Conservation (phyloP, 2,113 vertebrate species). For the Phylloscopus trochilus region DNA sequence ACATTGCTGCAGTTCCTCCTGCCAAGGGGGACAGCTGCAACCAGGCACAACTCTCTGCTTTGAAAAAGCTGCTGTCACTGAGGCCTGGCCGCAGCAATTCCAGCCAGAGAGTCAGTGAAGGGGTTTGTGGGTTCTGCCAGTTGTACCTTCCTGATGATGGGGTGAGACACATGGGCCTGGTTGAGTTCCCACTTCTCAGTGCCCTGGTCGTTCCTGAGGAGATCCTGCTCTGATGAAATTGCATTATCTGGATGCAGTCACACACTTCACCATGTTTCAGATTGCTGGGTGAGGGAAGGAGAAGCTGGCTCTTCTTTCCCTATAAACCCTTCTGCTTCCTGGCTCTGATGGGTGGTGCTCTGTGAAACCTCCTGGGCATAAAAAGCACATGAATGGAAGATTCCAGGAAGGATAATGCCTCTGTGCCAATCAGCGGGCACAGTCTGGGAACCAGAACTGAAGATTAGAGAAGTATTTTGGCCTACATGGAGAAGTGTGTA, state of each 20-base stretch:
- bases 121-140: not conserved
- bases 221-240: not conserved
- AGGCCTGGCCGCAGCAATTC: not conserved
- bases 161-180: rapidly evolving
- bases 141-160: not conserved
- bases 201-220: rapidly evolving
- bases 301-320: not conserved
- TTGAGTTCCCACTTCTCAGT: not conserved
- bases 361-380: not conserved
- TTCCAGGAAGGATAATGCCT: not conserved
- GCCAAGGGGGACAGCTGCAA: not conserved
- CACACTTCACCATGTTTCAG: not conserved
- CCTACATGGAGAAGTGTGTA: not conserved
- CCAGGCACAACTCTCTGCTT: not conserved
- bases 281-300: not conserved
- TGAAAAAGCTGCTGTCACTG: not conserved
- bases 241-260: not conserved
- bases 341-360: rapidly evolving
- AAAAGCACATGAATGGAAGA: not conserved
- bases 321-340: not conserved
- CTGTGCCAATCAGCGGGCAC: not conserved
- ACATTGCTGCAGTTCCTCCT: not conserved
- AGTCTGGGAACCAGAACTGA: not conserved
- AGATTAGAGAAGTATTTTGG: not conserved
- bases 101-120: rapidly evolving